Evolutionary conservation across 2,888 invertebrate genomes (phyloP).

Genomic region (Sycophila texana): DNA sequence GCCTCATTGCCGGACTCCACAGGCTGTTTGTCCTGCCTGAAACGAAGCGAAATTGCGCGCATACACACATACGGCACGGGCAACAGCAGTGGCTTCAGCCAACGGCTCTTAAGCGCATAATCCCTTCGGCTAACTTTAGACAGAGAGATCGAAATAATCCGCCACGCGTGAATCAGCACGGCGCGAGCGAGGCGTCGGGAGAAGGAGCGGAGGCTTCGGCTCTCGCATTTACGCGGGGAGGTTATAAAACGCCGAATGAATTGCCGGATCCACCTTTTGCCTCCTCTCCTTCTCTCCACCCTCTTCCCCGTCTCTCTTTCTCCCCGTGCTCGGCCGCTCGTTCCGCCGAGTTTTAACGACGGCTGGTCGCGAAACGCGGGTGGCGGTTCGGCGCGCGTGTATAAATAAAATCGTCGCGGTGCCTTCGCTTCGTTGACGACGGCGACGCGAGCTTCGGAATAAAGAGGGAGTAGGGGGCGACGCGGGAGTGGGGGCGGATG

Average conservation of each 20-base stretch:
- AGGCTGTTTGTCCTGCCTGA: conserved; percentile 27
- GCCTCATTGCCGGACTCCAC: not conserved
- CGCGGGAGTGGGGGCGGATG: conserved; percentile 57
- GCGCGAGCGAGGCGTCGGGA: conserved; percentile 11
- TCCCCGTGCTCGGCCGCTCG: conserved; percentile 7
- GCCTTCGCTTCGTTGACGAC: conserved; percentile 58
- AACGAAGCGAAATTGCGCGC: conserved; percentile 31
- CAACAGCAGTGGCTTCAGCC: not conserved
- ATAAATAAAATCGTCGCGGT: conserved; percentile 74
- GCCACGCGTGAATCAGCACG: conserved; percentile 65
- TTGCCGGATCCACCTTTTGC: conserved; percentile 65
- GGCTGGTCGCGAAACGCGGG: conserved; percentile 64
- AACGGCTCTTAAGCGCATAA: conserved; percentile 55
- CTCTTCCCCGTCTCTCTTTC: not conserved
- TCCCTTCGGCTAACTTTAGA: conserved; percentile 69
- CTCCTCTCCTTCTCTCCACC: conserved; percentile 22
- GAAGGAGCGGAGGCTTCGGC: conserved; percentile 24
- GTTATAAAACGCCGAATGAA: conserved; percentile 74
- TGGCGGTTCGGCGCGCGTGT: conserved; percentile 57
- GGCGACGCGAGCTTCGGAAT: conserved; percentile 13
- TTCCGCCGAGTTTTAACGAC: conserved; percentile 40
- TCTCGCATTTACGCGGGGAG: conserved; percentile 57
- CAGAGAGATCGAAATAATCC: conserved; percentile 70
- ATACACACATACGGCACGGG: not conserved
- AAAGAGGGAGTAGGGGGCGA: conserved; percentile 52